Conservation (phyloP, 2,888 invertebrate genomes). For the Spodoptera exigua region DNA sequence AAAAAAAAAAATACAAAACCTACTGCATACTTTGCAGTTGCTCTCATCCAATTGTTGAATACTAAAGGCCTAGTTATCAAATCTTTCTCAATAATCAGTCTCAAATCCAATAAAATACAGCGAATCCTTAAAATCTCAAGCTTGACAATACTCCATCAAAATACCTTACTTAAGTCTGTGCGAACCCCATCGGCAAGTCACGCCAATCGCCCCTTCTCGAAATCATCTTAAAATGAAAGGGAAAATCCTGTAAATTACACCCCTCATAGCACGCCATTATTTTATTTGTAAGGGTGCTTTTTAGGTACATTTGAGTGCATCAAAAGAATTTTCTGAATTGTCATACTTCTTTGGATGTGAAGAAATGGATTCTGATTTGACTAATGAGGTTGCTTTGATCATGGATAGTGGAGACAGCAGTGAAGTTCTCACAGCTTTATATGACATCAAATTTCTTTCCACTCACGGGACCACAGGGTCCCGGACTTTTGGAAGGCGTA, state of each 20-base stretch:
- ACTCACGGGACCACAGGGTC: no score
- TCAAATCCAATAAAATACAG: neutral
- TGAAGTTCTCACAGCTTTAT: neutral
- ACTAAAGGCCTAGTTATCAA: no score
- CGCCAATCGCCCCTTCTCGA: slow-evolving; percentile 73
- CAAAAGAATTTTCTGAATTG: slow-evolving; percentile 49
- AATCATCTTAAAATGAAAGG: slow-evolving; percentile 84
- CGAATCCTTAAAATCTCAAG: slow-evolving; percentile 11
- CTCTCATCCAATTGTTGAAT: no score
- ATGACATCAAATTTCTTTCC: no score
- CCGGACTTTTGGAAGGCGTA: no score
- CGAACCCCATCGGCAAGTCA: slow-evolving; percentile 75
- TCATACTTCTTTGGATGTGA: slow-evolving; percentile 40
- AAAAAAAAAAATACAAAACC: no score
- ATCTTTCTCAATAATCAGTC: no score
- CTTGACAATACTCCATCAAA: slow-evolving; percentile 27
- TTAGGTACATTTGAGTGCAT: slow-evolving; percentile 46
- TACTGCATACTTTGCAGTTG: no score
- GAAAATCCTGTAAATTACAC: slow-evolving; percentile 83
- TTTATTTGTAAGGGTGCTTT: slow-evolving; percentile 73
- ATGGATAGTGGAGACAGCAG: neutral
- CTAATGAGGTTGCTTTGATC: slow-evolving; percentile 24
- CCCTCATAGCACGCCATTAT: slow-evolving; percentile 80
- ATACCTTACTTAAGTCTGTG: slow-evolving; percentile 42
- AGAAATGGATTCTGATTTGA: slow-evolving; percentile 31